Evolutionary conservation across 2,888 invertebrate genomes (phyloP), one percentile per base, ranked within the genome.

Genomic region (Dynastes maya): DNA sequence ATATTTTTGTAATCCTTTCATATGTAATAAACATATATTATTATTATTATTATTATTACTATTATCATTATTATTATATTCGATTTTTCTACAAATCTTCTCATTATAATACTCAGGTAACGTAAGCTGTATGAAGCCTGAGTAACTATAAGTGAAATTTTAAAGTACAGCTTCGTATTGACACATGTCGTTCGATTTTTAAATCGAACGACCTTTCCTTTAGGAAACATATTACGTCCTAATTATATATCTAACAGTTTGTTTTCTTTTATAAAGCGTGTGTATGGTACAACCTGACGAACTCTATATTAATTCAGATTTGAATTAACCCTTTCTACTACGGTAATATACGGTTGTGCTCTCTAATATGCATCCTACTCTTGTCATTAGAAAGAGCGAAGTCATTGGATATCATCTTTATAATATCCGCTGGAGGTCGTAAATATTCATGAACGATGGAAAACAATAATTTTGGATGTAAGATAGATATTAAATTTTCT

Each of bases 391-490:
- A 72, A 22, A 13, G 4, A 51, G 3, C 29, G 51, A 51, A 68
- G 27, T 29, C 68, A 68, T 13, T 29, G 51, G 49, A n/a, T 51
- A 51, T 68, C 51, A 68, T 49, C 40, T 58, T 32, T 53, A 55
- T 72, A 58, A 72, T 58, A 11, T 51, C 55, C 40, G 29, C 55
- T 22, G 40, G 9, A 55, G 13, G 40, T 40, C 6, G 58, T 72
- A 72, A 72, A 72, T 72, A 72, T 72, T 72, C 72, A 72, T 58
- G 72, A 58, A 32, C 40, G 72, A 72, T 58, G 58, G 16, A 51
- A 29, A 61, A 55, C 22, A 29, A 80, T 81, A 81, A 79, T 80
- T 81, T 80, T 74, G 72, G 74, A 78, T 80, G 72, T 79, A 78
- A 70, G 61, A 64, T 71, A 63, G 77, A 64, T 77, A 77, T 71